A percentile compares a stretch with the other conserved stretches of the same genome.
Conservation (phyloP, 2,113 vertebrate genomes). For the Phalacrocorax carbo region DNA sequence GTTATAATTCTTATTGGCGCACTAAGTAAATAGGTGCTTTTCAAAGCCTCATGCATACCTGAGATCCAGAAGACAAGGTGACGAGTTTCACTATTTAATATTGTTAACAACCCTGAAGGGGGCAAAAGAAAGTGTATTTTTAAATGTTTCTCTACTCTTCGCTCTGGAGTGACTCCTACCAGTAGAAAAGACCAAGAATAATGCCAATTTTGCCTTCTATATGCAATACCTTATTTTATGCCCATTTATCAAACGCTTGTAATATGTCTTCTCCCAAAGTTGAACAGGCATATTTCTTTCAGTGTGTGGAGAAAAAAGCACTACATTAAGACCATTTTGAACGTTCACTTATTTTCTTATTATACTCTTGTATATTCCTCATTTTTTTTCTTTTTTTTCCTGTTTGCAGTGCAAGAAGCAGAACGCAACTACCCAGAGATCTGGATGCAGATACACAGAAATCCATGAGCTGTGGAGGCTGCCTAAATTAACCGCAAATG, state of each 20-base stretch:
- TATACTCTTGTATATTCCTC: neutral
- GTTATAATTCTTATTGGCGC: neutral
- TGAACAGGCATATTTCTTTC: neutral
- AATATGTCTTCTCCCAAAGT: neutral
- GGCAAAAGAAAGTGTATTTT: neutral
- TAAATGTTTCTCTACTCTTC: neutral
- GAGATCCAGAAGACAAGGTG: neutral
- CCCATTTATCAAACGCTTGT: neutral
- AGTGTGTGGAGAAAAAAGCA: neutral
- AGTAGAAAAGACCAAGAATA: neutral
- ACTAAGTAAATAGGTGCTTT: neutral
- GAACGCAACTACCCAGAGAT: neutral
- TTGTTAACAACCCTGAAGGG: neutral
- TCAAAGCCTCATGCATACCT: neutral
- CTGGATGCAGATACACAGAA: conserved; percentile 8
- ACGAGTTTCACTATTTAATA: neutral
- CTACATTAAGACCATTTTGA: neutral
- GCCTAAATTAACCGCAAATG: conserved; percentile 17
- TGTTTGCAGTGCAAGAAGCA: neutral
- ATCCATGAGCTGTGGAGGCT: neutral
- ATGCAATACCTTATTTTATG: neutral
- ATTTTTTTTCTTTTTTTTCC: neutral
- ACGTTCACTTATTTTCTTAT: neutral
- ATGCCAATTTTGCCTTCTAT: neutral
- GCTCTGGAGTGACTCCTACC: neutral